A percentile compares a stretch with the other conserved stretches of the same genome.
Conservation (phyloP, 2,888 invertebrate species). For the Melinopterus prodromus region DNA sequence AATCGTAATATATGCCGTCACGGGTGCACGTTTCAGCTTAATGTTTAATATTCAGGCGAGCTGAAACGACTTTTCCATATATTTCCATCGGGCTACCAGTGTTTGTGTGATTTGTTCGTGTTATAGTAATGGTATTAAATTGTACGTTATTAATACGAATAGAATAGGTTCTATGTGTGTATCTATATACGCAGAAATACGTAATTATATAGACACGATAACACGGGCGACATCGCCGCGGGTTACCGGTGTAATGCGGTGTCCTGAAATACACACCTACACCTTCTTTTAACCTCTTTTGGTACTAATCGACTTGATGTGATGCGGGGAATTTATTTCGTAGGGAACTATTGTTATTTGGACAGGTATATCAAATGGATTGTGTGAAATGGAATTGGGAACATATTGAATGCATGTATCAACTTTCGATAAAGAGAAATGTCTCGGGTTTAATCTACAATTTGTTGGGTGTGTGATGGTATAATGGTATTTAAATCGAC, state of each 20-base stretch:
- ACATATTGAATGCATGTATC: neutral
- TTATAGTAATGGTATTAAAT: constrained; percentile 48
- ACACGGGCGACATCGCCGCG: constrained; percentile 37
- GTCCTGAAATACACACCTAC: neutral
- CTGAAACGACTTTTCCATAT: neutral
- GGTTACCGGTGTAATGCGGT: neutral
- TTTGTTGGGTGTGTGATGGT: too few relatives aligned
- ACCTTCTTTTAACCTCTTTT: neutral
- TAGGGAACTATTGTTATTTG: neutral
- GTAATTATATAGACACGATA: constrained; percentile 14
- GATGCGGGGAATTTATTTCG: neutral
- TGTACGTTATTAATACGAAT: constrained; percentile 49
- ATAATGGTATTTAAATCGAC: too few relatives aligned
- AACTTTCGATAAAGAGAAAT: neutral
- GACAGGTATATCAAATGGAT: neutral
- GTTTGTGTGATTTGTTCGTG: neutral
- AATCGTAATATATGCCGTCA: neutral
- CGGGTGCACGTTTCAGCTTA: neutral
- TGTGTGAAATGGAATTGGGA: neutral
- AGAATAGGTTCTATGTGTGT: neutral
- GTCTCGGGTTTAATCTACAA: too few relatives aligned
- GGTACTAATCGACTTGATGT: neutral
- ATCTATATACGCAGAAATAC: neutral
- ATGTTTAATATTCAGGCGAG: neutral
- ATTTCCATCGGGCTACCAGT: neutral